phyloP scores from a whole-genome alignment of 2,888 invertebrate species.

The Linnaemya vulpina region DNA sequence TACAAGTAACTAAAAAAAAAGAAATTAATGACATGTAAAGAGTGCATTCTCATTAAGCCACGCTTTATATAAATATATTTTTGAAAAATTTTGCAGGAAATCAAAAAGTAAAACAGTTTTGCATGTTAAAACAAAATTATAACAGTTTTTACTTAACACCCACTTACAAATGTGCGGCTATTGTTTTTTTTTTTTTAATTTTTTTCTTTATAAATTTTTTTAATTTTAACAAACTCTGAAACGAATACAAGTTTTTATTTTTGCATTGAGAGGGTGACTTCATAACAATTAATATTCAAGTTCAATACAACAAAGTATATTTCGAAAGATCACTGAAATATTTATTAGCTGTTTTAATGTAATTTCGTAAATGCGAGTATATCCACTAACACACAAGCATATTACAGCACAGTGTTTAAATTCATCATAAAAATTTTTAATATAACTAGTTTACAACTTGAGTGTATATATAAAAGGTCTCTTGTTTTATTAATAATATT shows the following conservation, averaged over 20 bases:
- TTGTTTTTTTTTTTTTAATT: slow-evolving; percentile 10
- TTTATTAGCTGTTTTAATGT: background rate
- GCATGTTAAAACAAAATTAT: background rate
- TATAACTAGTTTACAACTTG: too few relatives aligned
- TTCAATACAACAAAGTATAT: slow-evolving; percentile 57
- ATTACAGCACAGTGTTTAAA: background rate
- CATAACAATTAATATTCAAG: slow-evolving; percentile 64
- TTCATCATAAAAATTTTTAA: too few relatives aligned
- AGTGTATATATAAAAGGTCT: too few relatives aligned
- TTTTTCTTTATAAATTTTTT: too few relatives aligned
- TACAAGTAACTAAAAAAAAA: too few relatives aligned
- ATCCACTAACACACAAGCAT: background rate
- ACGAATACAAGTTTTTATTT: slow-evolving; percentile 14
- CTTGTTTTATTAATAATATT: too few relatives aligned
- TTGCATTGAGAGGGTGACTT: slow-evolving; percentile 49
- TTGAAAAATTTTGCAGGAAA: slow-evolving; percentile 15
- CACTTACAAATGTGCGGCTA: slow-evolving; percentile 5
- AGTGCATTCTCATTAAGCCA: too few relatives aligned
- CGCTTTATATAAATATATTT: too few relatives aligned
- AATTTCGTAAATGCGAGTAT: background rate
- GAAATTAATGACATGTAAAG: too few relatives aligned
- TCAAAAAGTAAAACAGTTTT: background rate
- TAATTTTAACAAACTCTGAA: slow-evolving; percentile 12
- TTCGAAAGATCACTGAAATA: slow-evolving; percentile 48
- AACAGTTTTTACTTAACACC: slow-evolving; percentile 38